Percentiles rank a stretch among this genome's conserved stretches.
These are phyloP conservation scores for Galaxea fascicularis DNA, from an alignment of 92 coral and sea anemone species.

Conservation along the genomic window DNA sequence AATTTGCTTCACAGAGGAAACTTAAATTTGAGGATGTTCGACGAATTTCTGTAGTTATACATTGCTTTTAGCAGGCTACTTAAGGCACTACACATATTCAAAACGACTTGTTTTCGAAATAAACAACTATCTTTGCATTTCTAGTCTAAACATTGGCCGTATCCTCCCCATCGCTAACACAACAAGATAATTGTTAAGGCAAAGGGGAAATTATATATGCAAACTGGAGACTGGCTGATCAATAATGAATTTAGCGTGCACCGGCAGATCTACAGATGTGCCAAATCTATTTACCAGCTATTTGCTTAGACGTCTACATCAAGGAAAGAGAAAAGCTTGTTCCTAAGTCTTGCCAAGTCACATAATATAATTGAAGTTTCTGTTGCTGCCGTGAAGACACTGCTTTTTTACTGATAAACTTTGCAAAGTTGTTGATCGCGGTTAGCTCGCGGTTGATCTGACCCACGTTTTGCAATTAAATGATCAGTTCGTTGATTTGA, in stretches of 20 bases:
- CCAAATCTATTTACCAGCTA: not conserved
- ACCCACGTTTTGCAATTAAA: not conserved
- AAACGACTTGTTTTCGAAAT: not conserved
- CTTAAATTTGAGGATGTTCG: not conserved
- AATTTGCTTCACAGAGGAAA: not conserved
- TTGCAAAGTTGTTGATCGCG: too few relatives aligned
- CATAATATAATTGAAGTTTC: too few relatives aligned
- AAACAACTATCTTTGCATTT: not conserved
- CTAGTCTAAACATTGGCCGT: not conserved
- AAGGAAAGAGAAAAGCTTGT: not conserved
- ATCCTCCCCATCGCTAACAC: not conserved
- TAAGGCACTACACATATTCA: not conserved
- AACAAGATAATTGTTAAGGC: not conserved
- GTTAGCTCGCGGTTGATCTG: not conserved
- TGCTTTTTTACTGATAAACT: too few relatives aligned
- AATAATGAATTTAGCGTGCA: constrained; percentile 47
- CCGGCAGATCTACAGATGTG: not conserved
- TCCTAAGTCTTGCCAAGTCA: too few relatives aligned
- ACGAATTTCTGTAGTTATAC: too few relatives aligned
- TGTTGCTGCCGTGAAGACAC: too few relatives aligned
- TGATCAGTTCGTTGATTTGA: not conserved
- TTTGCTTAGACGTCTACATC: not conserved
- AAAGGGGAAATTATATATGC: not conserved
- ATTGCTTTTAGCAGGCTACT: too few relatives aligned
- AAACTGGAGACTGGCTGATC: constrained; percentile 1